phyloP scores from a whole-genome alignment of 2,888 invertebrate genomes.

The Cantharis rustica region DNA sequence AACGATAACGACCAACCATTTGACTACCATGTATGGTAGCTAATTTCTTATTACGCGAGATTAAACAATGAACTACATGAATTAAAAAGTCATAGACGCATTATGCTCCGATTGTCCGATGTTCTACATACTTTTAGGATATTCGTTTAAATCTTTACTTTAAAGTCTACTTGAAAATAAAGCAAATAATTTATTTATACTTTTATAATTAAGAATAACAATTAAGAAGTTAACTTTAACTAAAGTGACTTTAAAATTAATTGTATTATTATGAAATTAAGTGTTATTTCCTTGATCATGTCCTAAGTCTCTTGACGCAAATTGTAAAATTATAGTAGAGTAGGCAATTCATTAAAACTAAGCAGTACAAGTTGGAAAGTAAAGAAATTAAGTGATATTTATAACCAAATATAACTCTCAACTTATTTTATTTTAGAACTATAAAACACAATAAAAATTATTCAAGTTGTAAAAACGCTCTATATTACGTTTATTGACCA shows the following conservation, averaged over 20 bases:
- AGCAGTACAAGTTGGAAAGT: neutral
- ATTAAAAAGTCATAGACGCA: no score
- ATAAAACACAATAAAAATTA: neutral
- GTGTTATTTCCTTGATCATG: neutral
- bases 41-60: no score
- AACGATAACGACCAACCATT: no score
- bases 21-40: no score
- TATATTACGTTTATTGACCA: neutral
- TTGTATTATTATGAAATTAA: no score
- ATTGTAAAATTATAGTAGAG: neutral
- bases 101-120: no score
- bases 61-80: no score
- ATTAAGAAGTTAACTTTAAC: neutral
- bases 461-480: neutral
- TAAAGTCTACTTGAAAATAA: no score
- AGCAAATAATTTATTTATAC: no score
- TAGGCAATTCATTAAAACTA: neutral
- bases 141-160: no score
- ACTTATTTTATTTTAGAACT: neutral
- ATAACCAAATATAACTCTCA: neutral
- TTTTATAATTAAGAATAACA: no score
- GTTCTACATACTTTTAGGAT: no score
- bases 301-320: neutral
- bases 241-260: neutral
- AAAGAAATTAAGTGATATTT: neutral